phyloP scores from a whole-genome alignment of 2,888 invertebrate species.

The Pachymerium ferrugineum region DNA sequence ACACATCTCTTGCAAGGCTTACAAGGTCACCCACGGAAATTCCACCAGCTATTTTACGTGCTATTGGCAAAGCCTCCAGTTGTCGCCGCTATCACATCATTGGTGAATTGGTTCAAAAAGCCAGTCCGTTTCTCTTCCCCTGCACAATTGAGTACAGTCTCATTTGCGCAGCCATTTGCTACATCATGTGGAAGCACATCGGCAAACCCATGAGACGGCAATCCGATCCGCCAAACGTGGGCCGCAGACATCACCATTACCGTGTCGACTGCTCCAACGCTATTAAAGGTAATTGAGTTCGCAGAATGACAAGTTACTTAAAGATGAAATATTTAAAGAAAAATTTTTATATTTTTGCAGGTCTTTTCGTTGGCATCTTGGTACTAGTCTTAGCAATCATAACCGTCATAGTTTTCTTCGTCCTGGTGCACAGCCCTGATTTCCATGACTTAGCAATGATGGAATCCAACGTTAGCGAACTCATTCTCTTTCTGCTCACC shows the following conservation, averaged over 20 bases:
- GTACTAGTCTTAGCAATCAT: conserved; percentile 56
- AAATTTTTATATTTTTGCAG: too few species aligned
- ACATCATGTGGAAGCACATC: conserved; percentile 68
- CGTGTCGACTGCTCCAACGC: background rate
- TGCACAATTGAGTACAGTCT: conserved; percentile 76
- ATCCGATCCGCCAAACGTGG: conserved; percentile 28
- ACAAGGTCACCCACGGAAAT: too few species aligned
- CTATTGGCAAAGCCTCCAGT: too few species aligned
- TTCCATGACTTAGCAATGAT: conserved; percentile 38
- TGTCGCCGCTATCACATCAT: too few species aligned
- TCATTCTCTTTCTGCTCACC: conserved; percentile 56
- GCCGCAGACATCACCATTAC: background rate
- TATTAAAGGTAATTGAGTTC: background rate
- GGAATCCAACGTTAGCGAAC: conserved; percentile 49
- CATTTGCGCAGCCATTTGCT: conserved; percentile 68
- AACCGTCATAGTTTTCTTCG: conserved; percentile 58
- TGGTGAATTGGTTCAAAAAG: conserved; percentile 46
- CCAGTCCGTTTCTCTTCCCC: conserved; percentile 71
- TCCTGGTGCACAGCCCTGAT: conserved; percentile 53
- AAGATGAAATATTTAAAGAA: too few species aligned
- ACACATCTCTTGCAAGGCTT: too few species aligned
- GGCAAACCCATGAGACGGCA: conserved; percentile 52
- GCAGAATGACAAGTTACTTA: too few species aligned
- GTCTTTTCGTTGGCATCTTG: conserved; percentile 64
- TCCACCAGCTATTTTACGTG: too few species aligned